phyloP scores from a whole-genome alignment of 1,140 invertebrate species.

The Pinna nobilis region DNA sequence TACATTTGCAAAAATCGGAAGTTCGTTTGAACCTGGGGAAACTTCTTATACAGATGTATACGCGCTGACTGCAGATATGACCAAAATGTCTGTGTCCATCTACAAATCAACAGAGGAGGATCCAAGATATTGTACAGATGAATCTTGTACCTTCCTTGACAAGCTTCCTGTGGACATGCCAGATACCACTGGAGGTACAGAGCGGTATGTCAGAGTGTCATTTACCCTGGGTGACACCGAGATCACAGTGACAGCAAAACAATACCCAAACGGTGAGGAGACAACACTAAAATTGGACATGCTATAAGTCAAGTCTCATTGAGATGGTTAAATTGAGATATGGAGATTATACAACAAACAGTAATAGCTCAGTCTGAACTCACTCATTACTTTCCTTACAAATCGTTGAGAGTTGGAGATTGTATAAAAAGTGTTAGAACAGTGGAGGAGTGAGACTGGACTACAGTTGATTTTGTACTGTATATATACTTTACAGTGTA shows the following conservation, averaged over 20 bases:
- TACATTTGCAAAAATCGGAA: neutral
- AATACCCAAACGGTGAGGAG: neutral
- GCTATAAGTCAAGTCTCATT: too few species aligned
- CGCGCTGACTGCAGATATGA: slow-evolving; percentile 1
- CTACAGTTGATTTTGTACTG: too few species aligned
- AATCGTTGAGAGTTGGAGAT: too few species aligned
- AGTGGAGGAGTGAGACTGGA: too few species aligned
- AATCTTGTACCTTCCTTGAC: neutral
- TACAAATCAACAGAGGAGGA: neutral
- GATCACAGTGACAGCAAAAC: slow-evolving; percentile 1
- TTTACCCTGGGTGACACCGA: slow-evolving; percentile 7
- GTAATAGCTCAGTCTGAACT: too few species aligned
- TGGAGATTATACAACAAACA: too few species aligned
- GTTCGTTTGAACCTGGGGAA: neutral
- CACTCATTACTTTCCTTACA: too few species aligned
- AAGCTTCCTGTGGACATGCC: slow-evolving; percentile 12
- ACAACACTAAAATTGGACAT: neutral
- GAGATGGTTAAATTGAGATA: neutral
- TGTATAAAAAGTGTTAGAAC: too few species aligned
- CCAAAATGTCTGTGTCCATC: slow-evolving; percentile 10
- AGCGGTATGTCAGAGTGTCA: neutral
- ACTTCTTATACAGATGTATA: neutral
- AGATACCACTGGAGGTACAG: neutral
- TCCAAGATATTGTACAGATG: slow-evolving; percentile 2
- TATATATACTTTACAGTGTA: too few species aligned